Evolutionary conservation across 2,797 vertebrate genomes (phyloP), one percentile per base, ranked within the genome.

Genomic region (Crocodylus rhombifer): DNA sequence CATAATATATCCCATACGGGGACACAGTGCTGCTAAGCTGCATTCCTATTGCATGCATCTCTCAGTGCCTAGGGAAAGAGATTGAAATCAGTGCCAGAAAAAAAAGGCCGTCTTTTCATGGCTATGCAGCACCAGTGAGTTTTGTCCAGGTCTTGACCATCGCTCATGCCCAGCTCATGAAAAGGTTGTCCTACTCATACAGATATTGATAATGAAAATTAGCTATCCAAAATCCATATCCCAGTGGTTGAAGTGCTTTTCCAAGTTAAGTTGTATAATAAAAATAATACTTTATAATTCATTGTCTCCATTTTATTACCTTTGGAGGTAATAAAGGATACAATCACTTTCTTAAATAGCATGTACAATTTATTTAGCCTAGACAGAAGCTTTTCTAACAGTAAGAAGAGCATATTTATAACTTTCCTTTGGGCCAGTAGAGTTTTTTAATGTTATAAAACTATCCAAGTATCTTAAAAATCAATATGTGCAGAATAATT

Each of bases 201-300:
- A 42, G 42, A 42, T 42, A 42, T 42, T 7, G 42, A 42, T 42
- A 42, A 42, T 42, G 42, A 21, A 21, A 75, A 11, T 4, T 7
- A 71, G 55, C 55, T 71, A 77, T 26, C 23, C 30, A 23, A 61
- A 73, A 87, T n/a, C 42, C 33, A 1, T 20, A 2, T 42, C 42
- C 42, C 42, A 42, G 42, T 42, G 42, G 42, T 42, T 42, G 42
- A 42, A 42, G 42, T 42, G 42, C 42, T 78, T 94, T 91, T 82
- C 71, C 73, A 51, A 94, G 80, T 77, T 82, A 73, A 88, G 82
- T 83, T 61, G 55, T 42, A 51, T 78, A 76, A 1, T 21, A n/a
- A 56, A 75, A 77, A 71, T 8, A n/a, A 58, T 17, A 1, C 7
- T 42, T 3, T 60, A 1, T 2, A 74, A 56, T 90, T 78, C 0